Evolutionary conservation across 2,113 vertebrate species (phyloP), one percentile per base, ranked within the genome.

Genomic region (Psittacara wagleri): DNA sequence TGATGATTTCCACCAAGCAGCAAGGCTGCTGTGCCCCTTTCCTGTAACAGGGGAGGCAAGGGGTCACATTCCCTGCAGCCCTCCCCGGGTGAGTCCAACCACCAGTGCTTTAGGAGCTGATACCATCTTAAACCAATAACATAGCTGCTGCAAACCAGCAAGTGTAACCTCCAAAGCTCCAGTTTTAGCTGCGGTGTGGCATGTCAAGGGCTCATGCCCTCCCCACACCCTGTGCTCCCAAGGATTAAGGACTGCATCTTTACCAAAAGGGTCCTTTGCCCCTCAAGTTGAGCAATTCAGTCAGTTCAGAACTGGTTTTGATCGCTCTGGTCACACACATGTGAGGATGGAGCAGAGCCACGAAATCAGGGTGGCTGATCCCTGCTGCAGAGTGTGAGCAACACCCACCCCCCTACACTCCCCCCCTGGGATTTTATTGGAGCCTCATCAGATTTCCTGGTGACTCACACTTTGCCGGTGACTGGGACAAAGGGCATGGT

Each of bases 401-500:
- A 59, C 12, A 17, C 28, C 28, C 41, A 17, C 64, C 62, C 25
- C 28, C 49, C 5, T 1, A 3, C 39, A 6, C 39, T 37, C 39
- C 39, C 39, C 41, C 43, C 43, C 75, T 25, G 41, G 37, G 80
- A 62, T 44, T 96, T 92, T 57, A 90, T 15, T 57, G 46, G 48
- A 84, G 74, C 88, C 83, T 82, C 75, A 92, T 96, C 96, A 97
- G 83, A 93, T 96, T 96, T 94, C 95, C 85, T 63, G 67, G 90
- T 90, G 92, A 83, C 64, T 92, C 94, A 94, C 29, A n/a, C 48
- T 6, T 6, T 0, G 0, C 19, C 5, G 29, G n/a, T 73, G 74
- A 92, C 81, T 3, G 0, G 33, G 49, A 4, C 3, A 5, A 94
- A 96, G 92, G 92, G 78, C 85, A 94, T 0, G 3, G 74, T 4